phyloP scores from a whole-genome alignment of 2,888 invertebrate genomes.

The Caenorhabditis sp. region DNA sequence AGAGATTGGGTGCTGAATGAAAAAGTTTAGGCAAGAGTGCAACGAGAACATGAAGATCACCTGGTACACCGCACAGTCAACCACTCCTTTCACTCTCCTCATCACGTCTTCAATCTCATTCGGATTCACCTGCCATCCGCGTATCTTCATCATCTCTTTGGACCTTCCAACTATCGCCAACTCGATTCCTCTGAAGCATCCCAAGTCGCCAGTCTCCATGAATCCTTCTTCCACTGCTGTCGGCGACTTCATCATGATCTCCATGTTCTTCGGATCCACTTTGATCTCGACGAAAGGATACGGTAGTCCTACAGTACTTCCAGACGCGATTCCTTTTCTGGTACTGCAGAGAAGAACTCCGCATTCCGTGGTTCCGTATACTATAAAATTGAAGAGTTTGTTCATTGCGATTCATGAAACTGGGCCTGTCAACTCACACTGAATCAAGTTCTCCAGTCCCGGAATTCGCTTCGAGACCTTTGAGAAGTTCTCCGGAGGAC shows the following conservation, averaged over 20 bases:
- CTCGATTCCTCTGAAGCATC: conserved; percentile 44
- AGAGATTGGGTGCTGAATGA: conserved; percentile 2
- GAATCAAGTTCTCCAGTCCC: conserved; percentile 49
- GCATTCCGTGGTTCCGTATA: conserved; percentile 78
- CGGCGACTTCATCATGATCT: conserved; percentile 65
- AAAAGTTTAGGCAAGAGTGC: not conserved
- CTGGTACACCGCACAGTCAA: conserved; percentile 68
- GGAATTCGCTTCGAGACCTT: conserved; percentile 29
- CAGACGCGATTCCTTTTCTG: conserved; percentile 32
- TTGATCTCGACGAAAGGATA: conserved; percentile 67
- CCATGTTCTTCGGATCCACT: conserved; percentile 40
- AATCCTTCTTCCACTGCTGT: conserved; percentile 53
- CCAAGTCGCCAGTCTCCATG: conserved; percentile 57
- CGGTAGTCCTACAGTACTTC: conserved; percentile 65
- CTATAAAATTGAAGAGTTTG: too few species aligned
- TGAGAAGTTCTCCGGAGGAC: conserved; percentile 28
- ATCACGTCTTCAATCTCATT: conserved; percentile 70
- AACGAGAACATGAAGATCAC: conserved; percentile 3
- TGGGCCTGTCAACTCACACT: too few species aligned
- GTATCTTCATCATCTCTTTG: conserved; percentile 75
- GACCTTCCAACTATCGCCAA: conserved; percentile 67
- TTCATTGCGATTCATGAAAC: too few species aligned
- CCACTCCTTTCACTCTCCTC: conserved; percentile 39
- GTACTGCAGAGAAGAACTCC: conserved; percentile 73
- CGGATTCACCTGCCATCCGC: conserved; percentile 74